Evolutionary conservation across 2,113 vertebrate genomes (phyloP), one percentile per base, ranked within the genome.

Genomic region (Clinocottus analis): DNA sequence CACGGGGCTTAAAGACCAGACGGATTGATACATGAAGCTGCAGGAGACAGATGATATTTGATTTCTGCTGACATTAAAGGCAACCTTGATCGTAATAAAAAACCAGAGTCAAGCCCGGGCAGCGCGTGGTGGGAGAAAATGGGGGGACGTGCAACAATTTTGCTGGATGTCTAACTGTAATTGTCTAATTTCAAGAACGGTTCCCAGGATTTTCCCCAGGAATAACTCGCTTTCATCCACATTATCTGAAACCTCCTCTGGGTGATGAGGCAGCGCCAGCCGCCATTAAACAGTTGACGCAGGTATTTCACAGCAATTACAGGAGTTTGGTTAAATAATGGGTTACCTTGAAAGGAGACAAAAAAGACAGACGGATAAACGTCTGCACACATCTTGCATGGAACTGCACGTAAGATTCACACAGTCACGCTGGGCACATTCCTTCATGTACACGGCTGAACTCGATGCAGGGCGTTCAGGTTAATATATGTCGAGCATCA

Each of bases 221-320:
- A 85, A 87, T 69, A 82, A 85, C 8, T 3, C 3, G 67, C 71
- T 87, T 85, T 90, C 67, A 85, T 88, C 86, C 59, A 51, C 55
- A 39, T 16, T 39, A 77, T 73, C 75, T 77, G 58, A 83, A n/a
- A 55, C 63, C 71, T 72, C 77, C 79, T 78, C 69, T 55, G 29
- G 41, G 74, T 86, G 84, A 58, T 14, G 55, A 85, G 72, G 65
- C 74, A 69, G 84, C 37, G 75, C 85, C 86, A 87, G 70, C 45
- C 80, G 39, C 45, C 65, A 78, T 83, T 83, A 90, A 85, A 81
- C 64, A 23, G 51, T 78, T 61, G 75, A 87, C 64, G 53, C 82
- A 75, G 80, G 79, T 71, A 85, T 89, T 88, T 78, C 65, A 76
- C 25, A 56, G 76, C 88, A 91, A 86, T 90, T 90, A 86, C 74